A percentile compares a stretch with the other conserved stretches of the same genome.
These are phyloP conservation scores for Tribolium castaneum DNA, from an alignment of 1,140 invertebrate genomes.

Conservation along the genomic window DNA sequence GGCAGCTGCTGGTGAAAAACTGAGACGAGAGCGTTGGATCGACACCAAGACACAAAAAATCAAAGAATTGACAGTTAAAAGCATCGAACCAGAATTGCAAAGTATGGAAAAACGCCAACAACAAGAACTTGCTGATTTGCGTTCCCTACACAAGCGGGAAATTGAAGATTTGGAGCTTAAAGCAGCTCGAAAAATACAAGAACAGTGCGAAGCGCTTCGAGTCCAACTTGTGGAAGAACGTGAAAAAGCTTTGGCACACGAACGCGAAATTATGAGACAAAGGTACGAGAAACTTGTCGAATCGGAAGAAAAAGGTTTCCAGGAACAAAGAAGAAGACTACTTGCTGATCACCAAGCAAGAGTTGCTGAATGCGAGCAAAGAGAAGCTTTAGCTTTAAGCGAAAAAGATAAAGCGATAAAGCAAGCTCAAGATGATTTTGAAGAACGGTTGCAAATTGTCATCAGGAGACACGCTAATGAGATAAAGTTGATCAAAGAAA, in stretches of 20 bases:
- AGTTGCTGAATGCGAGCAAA: conserved; percentile 66
- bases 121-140: conserved; percentile 70
- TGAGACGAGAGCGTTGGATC: conserved; percentile 75
- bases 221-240: conserved; percentile 66
- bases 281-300: conserved; percentile 69
- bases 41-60: conserved; percentile 78
- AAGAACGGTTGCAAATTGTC: conserved; percentile 63
- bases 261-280: conserved; percentile 65
- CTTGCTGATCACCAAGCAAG: conserved; percentile 64
- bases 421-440: conserved; percentile 65
- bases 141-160: conserved; percentile 71
- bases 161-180: conserved; percentile 70
- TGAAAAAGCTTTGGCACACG: conserved; percentile 67
- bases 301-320: conserved; percentile 67
- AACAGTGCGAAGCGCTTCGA: conserved; percentile 66
- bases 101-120: conserved; percentile 73
- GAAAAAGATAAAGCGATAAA: conserved; percentile 65
- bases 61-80: conserved; percentile 79
- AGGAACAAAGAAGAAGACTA: conserved; percentile 67
- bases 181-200: conserved; percentile 67
- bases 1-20: conserved; percentile 74
- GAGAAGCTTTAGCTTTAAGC: conserved; percentile 59
- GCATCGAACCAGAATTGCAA: conserved; percentile 77
- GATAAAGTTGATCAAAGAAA: conserved; percentile 68
- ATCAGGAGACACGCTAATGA: conserved; percentile 65